These are phyloP conservation scores for Drosophila virilis DNA, from an alignment of 1,140 invertebrate genomes.

Conservation along the genomic window DNA sequence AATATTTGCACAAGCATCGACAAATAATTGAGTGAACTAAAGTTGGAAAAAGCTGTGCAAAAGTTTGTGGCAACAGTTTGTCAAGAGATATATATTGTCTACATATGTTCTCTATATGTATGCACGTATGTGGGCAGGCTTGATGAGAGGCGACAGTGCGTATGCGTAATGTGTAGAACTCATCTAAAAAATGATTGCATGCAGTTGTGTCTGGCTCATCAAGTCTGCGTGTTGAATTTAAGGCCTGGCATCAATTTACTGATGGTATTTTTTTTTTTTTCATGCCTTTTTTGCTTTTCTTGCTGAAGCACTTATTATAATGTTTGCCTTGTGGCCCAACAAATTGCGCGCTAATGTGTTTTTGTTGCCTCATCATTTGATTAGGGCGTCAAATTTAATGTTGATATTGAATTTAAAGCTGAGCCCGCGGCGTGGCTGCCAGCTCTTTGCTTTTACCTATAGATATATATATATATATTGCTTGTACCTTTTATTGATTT, in stretches of 20 bases:
- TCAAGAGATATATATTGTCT: not conserved
- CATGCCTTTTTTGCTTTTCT: not conserved
- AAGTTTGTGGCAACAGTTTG: conserved; percentile 12
- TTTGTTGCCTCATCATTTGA: conserved; percentile 63
- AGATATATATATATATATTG: conserved; percentile 33
- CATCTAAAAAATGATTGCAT: conserved; percentile 38
- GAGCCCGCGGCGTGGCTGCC: conserved; percentile 19
- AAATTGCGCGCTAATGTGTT: conserved; percentile 75
- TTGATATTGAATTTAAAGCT: conserved; percentile 77
- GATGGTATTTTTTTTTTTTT: not conserved
- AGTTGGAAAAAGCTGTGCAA: conserved; percentile 1
- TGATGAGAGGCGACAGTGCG: conserved; percentile 12
- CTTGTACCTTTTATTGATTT: conserved; percentile 79
- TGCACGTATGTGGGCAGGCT: not conserved
- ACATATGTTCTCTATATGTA: not conserved
- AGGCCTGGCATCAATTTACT: conserved; percentile 5
- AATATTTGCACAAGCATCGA: conserved; percentile 9
- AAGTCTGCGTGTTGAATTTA: conserved; percentile 19
- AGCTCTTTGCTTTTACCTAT: conserved; percentile 3
- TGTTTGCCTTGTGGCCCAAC: conserved; percentile 47
- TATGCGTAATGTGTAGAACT: conserved; percentile 23
- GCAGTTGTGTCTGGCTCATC: conserved; percentile 25
- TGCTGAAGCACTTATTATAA: conserved; percentile 30
- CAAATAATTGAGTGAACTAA: conserved; percentile 14
- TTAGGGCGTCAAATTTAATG: conserved; percentile 41